Conservation (phyloP, 2,797 vertebrate species). For the Xerus rutilus region DNA sequence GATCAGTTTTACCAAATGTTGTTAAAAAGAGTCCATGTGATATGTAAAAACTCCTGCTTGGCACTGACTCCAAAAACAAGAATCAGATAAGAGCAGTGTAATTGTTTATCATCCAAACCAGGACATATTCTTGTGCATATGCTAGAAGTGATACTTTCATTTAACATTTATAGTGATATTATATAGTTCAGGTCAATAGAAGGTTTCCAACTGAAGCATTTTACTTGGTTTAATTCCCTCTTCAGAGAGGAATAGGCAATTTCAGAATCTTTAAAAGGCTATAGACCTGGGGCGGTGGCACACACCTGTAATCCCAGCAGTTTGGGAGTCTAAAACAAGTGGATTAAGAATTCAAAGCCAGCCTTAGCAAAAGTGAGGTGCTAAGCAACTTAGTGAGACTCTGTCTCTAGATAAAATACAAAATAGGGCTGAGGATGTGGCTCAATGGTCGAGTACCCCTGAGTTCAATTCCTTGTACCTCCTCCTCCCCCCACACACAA, state of each 20-base stretch:
- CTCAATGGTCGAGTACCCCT: no score
- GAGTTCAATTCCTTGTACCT: no score
- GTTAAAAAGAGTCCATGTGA: neutral
- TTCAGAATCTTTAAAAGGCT: constrained; percentile 81
- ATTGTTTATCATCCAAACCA: neutral
- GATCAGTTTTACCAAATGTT: neutral
- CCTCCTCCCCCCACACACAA: no score
- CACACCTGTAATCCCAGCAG: no score
- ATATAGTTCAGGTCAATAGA: constrained; percentile 71
- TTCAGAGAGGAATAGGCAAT: constrained; percentile 84
- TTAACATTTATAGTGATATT: constrained; percentile 72
- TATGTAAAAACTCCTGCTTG: neutral
- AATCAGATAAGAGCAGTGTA: neutral
- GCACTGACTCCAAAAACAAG: neutral
- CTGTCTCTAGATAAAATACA: no score
- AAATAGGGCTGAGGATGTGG: no score
- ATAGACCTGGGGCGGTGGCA: neutral
- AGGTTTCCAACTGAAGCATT: constrained; percentile 84
- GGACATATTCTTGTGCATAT: neutral
- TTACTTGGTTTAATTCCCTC: constrained; percentile 84
- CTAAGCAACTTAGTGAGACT: no score
- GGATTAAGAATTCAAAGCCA: no score
- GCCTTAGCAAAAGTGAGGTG: no score
- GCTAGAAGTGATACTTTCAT: constrained; percentile 80
- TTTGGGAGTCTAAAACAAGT: no score